Evolutionary conservation across 2,888 invertebrate species (phyloP).

Genomic region (Ditula angustiorana): DNA sequence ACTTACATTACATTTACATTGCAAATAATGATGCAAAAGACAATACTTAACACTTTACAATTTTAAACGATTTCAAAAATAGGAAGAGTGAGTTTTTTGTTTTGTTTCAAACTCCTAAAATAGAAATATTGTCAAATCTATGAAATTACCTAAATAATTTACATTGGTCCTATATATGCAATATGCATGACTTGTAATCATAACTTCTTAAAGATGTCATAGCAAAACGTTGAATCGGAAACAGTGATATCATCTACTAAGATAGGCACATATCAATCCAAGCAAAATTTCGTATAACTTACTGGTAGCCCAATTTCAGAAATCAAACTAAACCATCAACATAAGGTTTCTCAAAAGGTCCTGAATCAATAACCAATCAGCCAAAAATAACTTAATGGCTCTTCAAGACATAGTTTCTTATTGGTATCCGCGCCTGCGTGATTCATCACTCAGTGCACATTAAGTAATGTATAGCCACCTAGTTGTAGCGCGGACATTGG

Average conservation of each 20-base stretch:
- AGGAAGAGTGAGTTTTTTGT: too few relatives aligned
- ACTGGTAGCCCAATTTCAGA: background rate
- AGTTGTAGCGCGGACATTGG: slow-evolving; percentile 32
- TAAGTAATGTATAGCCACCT: slow-evolving; percentile 41
- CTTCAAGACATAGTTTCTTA: slow-evolving; percentile 21
- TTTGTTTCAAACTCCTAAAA: too few relatives aligned
- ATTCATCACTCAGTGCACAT: slow-evolving; percentile 48
- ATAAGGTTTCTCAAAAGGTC: slow-evolving; percentile 6
- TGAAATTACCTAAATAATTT: too few relatives aligned
- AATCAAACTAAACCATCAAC: background rate
- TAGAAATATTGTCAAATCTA: too few relatives aligned
- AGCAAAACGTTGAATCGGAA: background rate
- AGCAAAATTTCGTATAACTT: background rate
- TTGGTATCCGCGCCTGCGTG: slow-evolving; percentile 43
- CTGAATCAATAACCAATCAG: slow-evolving; percentile 1
- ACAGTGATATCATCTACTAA: background rate
- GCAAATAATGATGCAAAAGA: too few relatives aligned
- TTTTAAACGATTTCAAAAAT: too few relatives aligned
- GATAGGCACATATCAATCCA: too few relatives aligned
- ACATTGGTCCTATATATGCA: too few relatives aligned
- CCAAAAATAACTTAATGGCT: slow-evolving; percentile 14
- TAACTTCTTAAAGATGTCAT: background rate
- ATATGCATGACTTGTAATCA: background rate
- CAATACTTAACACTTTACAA: too few relatives aligned
- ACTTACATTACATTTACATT: too few relatives aligned